Percentiles rank a stretch among this genome's conserved stretches.
Evolutionary conservation across 1,140 invertebrate genomes (phyloP).

Genomic region (Drosophila bocqueti): DNA sequence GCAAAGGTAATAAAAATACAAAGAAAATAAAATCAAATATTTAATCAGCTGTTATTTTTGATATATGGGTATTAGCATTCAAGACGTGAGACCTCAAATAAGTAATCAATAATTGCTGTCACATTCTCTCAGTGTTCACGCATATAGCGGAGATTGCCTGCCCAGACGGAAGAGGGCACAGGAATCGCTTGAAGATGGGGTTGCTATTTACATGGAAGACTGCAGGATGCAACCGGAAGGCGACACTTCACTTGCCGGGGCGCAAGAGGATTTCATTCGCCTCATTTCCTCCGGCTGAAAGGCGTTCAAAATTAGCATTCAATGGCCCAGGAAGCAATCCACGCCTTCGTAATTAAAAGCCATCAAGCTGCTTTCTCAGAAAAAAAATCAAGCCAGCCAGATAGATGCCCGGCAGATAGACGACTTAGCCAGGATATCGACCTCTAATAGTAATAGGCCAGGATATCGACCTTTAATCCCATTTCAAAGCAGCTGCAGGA

Average conservation of each 20-base stretch:
- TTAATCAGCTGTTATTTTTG: background rate
- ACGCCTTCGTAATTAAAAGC: conserved; percentile 43
- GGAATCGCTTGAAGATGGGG: background rate
- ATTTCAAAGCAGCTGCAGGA: conserved; percentile 13
- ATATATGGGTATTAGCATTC: too few relatives aligned
- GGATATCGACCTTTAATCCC: conserved; percentile 68
- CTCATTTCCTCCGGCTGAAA: conserved; percentile 59
- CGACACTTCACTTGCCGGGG: conserved; percentile 49
- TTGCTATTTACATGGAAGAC: conserved; percentile 61
- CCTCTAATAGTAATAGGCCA: conserved; percentile 26
- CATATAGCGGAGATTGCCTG: conserved; percentile 31
- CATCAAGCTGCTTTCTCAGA: conserved; percentile 19
- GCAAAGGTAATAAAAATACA: background rate
- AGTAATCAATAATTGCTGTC: background rate
- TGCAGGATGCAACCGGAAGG: conserved; percentile 64
- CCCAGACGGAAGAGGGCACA: background rate
- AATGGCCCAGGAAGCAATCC: conserved; percentile 48
- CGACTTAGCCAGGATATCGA: conserved; percentile 61
- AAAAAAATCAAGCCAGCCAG: conserved; percentile 4
- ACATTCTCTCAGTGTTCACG: conserved; percentile 13
- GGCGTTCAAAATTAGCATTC: conserved; percentile 43
- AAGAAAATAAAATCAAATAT: background rate
- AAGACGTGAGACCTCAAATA: background rate
- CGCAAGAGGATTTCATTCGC: conserved; percentile 45
- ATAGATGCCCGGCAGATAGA: conserved; percentile 1